phyloP scores from a whole-genome alignment of 53 echinoderm and acorn worm genomes.

The Arbacia lixula region DNA sequence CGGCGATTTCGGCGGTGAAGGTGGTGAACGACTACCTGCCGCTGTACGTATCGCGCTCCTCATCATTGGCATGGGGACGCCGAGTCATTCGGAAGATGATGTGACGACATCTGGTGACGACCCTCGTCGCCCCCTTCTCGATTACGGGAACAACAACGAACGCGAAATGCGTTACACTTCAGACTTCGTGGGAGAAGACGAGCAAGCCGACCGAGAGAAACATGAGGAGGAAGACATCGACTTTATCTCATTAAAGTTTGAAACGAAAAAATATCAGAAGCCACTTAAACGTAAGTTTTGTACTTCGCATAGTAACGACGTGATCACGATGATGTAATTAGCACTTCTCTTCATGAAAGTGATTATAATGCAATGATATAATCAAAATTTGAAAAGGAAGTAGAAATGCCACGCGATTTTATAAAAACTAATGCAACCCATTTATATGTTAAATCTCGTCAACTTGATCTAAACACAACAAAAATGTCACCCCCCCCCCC shows the following conservation, averaged over 20 bases:
- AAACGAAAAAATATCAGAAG: background rate
- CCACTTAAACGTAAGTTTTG: background rate
- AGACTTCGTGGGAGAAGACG: background rate
- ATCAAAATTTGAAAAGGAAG: too few relatives aligned
- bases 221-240: background rate
- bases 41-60: background rate
- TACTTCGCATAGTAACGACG: too few relatives aligned
- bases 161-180: background rate
- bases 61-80: background rate
- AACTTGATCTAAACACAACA: too few relatives aligned
- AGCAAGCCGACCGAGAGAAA: background rate
- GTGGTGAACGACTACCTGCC: background rate
- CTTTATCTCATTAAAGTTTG: background rate
- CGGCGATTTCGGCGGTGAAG: background rate
- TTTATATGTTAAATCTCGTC: too few relatives aligned
- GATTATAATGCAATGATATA: too few relatives aligned
- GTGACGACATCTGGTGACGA: background rate
- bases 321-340: too few relatives aligned
- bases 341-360: too few relatives aligned
- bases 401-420: too few relatives aligned
- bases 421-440: too few relatives aligned
- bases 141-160: background rate
- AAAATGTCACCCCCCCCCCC: too few relatives aligned
- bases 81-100: background rate
- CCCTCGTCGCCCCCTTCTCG: background rate